Evolutionary conservation across 2,888 invertebrate genomes (phyloP).

Genomic region (Ptilodon capucinus): DNA sequence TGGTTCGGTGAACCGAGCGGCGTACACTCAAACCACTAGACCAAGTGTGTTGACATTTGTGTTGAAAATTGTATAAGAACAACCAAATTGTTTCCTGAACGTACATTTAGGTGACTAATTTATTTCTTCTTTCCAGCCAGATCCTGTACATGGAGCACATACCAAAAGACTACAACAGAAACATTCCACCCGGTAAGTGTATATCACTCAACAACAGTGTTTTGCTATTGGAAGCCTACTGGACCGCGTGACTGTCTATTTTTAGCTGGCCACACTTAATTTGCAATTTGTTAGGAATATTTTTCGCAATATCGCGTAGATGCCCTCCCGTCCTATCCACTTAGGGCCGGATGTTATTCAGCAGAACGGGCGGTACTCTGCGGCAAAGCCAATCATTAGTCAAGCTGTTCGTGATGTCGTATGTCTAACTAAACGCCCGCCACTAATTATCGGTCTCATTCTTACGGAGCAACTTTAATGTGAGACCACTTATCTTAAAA

Average conservation of each 20-base stretch:
- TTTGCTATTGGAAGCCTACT: neutral
- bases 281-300: slow-evolving; percentile 15
- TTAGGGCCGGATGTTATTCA: slow-evolving; percentile 71
- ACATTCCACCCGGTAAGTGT: slow-evolving; percentile 77
- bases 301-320: slow-evolving; percentile 37
- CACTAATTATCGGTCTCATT: slow-evolving; percentile 26
- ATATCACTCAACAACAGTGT: neutral
- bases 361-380: slow-evolving; percentile 41
- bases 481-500: neutral
- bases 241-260: slow-evolving; percentile 1
- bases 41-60: no score
- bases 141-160: slow-evolving; percentile 81
- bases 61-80: no score
- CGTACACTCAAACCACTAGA: no score
- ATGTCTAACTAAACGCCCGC: slow-evolving; percentile 15
- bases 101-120: slow-evolving; percentile 47
- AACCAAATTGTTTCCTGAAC: no score
- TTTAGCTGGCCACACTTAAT: slow-evolving; percentile 15
- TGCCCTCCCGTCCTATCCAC: slow-evolving; percentile 56
- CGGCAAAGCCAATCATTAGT: slow-evolving; percentile 47
- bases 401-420: slow-evolving; percentile 38
- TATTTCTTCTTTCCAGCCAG: slow-evolving; percentile 74
- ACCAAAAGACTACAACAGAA: slow-evolving; percentile 76
- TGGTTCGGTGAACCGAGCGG: no score
- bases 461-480: slow-evolving; percentile 14